These are phyloP conservation scores for Macrotis lagotis DNA, from an alignment of 2,113 vertebrate genomes.

Conservation along the genomic window DNA sequence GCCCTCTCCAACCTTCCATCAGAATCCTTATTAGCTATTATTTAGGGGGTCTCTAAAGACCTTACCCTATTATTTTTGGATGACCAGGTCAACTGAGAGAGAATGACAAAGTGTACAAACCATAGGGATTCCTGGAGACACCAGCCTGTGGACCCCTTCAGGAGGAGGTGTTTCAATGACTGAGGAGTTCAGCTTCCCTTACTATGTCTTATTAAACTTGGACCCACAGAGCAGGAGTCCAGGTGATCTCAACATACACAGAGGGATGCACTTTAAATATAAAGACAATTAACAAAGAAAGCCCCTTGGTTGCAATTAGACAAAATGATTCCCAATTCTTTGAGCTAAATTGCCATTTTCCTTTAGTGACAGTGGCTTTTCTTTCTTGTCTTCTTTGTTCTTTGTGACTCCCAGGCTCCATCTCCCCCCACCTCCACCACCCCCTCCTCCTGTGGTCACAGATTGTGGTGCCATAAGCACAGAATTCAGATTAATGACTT, in stretches of 20 bases:
- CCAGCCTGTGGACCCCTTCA: not conserved
- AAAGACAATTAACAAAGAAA: conserved; percentile 11
- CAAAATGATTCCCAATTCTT: not conserved
- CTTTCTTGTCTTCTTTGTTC: not conserved
- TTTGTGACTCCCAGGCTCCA: not conserved
- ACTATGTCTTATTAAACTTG: not conserved
- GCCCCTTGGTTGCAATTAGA: conserved; percentile 2
- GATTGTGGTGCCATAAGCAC: not conserved
- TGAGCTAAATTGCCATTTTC: not conserved
- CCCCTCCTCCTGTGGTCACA: not conserved
- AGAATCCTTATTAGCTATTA: not conserved
- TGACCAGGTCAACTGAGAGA: not conserved
- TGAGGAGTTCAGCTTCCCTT: not conserved
- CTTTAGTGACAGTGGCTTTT: not conserved
- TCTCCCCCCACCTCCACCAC: not conserved
- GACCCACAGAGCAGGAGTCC: not conserved
- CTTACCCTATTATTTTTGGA: not conserved
- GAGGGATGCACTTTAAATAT: not conserved
- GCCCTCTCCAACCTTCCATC: not conserved
- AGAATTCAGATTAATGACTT: conserved; percentile 1
- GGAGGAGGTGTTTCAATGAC: not conserved
- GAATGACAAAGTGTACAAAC: not conserved
- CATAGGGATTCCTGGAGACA: not conserved
- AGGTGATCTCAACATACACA: not conserved
- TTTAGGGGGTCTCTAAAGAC: not conserved